Percentiles rank a stretch among this genome's conserved stretches.
Evolutionary conservation across 2,797 vertebrate genomes (phyloP).

Genomic region (Paramormyrops hopkinsi): DNA sequence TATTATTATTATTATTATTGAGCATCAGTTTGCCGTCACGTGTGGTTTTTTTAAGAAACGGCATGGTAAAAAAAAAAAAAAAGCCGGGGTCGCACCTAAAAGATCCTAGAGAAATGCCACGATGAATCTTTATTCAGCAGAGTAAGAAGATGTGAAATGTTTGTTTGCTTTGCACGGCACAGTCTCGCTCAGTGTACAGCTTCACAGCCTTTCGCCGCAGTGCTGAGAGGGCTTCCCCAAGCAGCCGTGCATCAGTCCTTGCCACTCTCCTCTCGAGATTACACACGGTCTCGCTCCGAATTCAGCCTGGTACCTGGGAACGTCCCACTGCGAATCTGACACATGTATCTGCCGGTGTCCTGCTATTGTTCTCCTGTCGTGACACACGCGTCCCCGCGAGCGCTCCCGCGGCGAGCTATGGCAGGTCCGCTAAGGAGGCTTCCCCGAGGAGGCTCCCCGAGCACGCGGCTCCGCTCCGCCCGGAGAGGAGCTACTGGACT

Average conservation of each 20-base stretch:
- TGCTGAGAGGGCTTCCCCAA: not conserved
- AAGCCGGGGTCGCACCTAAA: not conserved
- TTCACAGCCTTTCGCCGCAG: not conserved
- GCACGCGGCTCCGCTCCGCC: not conserved
- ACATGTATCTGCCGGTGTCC: conserved; percentile 20
- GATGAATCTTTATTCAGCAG: conserved; percentile 4
- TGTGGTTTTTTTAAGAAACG: not conserved
- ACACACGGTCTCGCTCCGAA: not conserved
- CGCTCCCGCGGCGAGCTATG: conserved; percentile 1
- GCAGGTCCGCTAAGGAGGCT: conserved; percentile 14
- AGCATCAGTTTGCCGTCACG: not conserved
- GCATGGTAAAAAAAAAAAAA: not conserved
- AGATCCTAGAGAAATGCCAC: not conserved
- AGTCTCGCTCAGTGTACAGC: not conserved
- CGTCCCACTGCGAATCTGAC: conserved; percentile 11
- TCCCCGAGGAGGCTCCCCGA: conserved; percentile 3
- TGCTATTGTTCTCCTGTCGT: conserved; percentile 19
- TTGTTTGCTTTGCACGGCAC: not conserved
- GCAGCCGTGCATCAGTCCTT: not conserved
- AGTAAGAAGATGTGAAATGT: not conserved
- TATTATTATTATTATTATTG: not conserved
- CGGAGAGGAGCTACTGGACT: conserved; percentile 15
- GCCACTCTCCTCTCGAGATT: not conserved
- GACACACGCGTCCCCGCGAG: conserved; percentile 11
- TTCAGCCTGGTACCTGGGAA: not conserved